Evolutionary conservation across 2,888 invertebrate genomes (phyloP).

Genomic region (Drymonia ruficornis): DNA sequence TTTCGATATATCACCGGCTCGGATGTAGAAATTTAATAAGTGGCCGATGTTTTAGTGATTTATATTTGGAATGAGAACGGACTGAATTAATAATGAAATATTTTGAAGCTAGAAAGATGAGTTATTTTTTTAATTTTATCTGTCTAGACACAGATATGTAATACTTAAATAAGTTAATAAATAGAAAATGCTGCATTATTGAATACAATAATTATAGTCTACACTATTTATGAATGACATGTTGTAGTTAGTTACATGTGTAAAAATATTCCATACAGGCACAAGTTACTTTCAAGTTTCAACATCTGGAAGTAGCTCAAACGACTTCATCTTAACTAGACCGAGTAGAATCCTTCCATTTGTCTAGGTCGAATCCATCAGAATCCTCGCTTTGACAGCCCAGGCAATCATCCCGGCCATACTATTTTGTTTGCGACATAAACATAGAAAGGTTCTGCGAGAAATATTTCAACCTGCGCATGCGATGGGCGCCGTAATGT

Average conservation of each 20-base stretch:
- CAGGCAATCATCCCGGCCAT: background rate
- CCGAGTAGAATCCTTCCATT: background rate
- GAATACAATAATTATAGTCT: background rate
- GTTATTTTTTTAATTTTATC: constrained; percentile 3
- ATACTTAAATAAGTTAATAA: background rate
- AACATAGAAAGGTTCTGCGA: background rate
- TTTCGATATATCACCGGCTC: constrained; percentile 35
- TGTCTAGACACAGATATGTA: background rate
- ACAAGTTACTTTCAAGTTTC: background rate
- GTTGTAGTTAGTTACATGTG: too few relatives aligned
- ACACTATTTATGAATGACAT: too few relatives aligned
- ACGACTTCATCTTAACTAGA: background rate
- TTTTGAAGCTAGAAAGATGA: constrained; percentile 11
- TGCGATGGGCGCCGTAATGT: constrained; percentile 51
- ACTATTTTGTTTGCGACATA: constrained; percentile 1
- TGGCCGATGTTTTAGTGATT: constrained; percentile 36
- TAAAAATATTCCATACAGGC: too few relatives aligned
- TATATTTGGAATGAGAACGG: constrained; percentile 15
- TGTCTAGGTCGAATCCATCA: background rate
- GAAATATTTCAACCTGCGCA: constrained; percentile 15
- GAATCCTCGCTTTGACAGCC: background rate
- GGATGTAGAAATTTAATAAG: constrained; percentile 27
- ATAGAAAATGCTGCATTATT: background rate
- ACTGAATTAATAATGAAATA: constrained; percentile 6
- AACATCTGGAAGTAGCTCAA: background rate